Evolutionary conservation across 2,888 invertebrate genomes (phyloP).

Genomic region (Thecophora atra): DNA sequence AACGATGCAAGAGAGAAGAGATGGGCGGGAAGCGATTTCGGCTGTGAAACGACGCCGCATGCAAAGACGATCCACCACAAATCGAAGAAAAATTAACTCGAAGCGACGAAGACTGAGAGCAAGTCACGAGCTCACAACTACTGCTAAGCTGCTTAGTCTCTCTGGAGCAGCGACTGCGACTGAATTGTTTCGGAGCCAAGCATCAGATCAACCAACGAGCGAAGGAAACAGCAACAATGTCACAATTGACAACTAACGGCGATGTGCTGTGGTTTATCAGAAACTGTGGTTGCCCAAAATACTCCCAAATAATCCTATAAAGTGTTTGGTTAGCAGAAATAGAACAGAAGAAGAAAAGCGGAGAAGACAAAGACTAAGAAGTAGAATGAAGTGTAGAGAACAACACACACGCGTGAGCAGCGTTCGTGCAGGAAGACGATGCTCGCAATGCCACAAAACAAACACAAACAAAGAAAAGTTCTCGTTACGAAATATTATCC

Average conservation of each 20-base stretch:
- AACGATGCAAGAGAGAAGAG: neutral
- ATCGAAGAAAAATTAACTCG: slow-evolving; percentile 27
- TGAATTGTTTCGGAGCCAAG: slow-evolving; percentile 17
- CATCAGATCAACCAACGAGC: neutral
- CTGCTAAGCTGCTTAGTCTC: neutral
- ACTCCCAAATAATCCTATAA: slow-evolving; percentile 6
- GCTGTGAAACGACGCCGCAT: neutral
- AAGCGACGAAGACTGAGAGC: neutral
- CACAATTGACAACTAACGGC: slow-evolving; percentile 18
- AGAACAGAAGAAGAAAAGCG: neutral
- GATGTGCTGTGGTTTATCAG: slow-evolving; percentile 9
- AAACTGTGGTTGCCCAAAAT: slow-evolving; percentile 24
- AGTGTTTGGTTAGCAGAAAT: neutral
- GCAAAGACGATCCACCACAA: slow-evolving; percentile 21
- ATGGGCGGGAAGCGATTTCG: neutral
- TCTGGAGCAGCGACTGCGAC: too few relatives aligned
- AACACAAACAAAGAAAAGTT: neutral
- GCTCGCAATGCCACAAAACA: neutral
- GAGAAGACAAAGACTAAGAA: too few relatives aligned
- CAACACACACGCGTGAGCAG: neutral
- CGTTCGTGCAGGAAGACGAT: neutral
- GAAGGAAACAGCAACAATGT: neutral
- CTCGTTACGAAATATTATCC: slow-evolving; percentile 31
- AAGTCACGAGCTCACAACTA: neutral
- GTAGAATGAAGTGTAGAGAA: too few relatives aligned